A percentile compares a stretch with the other conserved stretches of the same genome.
These are phyloP conservation scores for Limnothrissa miodon DNA, from an alignment of 2,113 vertebrate genomes.

Conservation along the genomic window DNA sequence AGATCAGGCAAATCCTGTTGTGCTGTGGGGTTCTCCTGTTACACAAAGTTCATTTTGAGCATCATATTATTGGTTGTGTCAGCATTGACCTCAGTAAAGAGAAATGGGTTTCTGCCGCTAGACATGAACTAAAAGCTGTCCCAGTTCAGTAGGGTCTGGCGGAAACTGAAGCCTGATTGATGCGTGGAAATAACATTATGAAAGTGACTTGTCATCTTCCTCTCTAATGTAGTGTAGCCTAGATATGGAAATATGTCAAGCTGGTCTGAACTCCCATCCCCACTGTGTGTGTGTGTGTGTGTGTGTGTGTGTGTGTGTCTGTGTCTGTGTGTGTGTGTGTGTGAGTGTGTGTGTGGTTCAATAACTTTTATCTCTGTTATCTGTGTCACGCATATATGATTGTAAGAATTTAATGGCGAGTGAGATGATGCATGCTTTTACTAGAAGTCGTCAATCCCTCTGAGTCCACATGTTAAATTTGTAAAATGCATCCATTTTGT, in stretches of 20 bases:
- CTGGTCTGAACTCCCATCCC: not conserved
- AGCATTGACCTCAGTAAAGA: not conserved
- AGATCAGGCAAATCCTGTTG: not conserved
- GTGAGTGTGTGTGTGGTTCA: not conserved
- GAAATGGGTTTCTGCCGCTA: not conserved
- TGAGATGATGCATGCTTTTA: slow-evolving; percentile 5
- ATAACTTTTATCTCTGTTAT: not conserved
- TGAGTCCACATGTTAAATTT: slow-evolving; percentile 1
- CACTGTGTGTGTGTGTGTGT: not conserved
- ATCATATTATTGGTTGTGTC: not conserved
- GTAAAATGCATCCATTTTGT: not conserved
- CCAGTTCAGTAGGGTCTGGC: not conserved
- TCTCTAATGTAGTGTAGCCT: not conserved
- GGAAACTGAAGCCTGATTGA: not conserved
- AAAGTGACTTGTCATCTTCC: not conserved
- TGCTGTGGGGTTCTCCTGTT: not conserved
- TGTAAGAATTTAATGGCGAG: not conserved
- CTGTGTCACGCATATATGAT: not conserved
- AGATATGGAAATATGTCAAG: not conserved
- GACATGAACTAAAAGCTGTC: not conserved
- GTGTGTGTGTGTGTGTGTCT: slow-evolving; percentile 14
- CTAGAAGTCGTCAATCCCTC: not conserved
- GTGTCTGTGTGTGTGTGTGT: not conserved
- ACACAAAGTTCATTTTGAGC: not conserved
- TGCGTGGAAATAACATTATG: not conserved